phyloP scores from a whole-genome alignment of 2,888 invertebrate species.

The Leptinotarsa rubiginosa region DNA sequence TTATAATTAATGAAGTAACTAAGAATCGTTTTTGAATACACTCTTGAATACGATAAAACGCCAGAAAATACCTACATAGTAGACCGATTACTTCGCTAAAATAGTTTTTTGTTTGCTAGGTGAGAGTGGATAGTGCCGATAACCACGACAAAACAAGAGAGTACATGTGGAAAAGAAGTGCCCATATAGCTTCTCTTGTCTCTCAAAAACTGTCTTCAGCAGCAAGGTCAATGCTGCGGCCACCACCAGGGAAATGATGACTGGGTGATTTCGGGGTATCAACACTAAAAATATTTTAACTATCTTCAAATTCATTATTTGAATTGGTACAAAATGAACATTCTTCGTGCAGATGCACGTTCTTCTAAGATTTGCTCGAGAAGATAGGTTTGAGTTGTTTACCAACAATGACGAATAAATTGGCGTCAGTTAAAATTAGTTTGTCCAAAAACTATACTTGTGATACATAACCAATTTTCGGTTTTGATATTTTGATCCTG shows the following conservation, averaged over 20 bases:
- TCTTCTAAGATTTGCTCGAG: neutral
- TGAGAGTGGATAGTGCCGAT: slow-evolving; percentile 83
- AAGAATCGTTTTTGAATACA: too few species aligned
- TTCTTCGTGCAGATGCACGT: too few species aligned
- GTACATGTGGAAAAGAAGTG: slow-evolving; percentile 85
- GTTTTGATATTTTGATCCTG: too few species aligned
- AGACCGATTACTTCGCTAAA: neutral
- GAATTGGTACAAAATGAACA: too few species aligned
- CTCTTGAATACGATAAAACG: too few species aligned
- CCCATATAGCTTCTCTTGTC: slow-evolving; percentile 86
- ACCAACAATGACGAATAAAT: neutral
- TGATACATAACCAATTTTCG: too few species aligned
- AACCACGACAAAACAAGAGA: slow-evolving; percentile 88
- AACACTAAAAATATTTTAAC: too few species aligned
- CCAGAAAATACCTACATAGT: too few species aligned
- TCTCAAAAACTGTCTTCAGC: slow-evolving; percentile 80
- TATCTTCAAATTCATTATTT: too few species aligned
- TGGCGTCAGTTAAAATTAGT: too few species aligned
- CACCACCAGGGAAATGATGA: slow-evolving; percentile 62
- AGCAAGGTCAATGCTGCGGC: slow-evolving; percentile 72
- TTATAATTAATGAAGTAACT: too few species aligned
- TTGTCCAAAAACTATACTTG: too few species aligned
- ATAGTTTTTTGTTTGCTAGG: slow-evolving; percentile 67
- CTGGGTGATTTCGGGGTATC: neutral
- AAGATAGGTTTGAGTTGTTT: slow-evolving; percentile 3